Evolutionary conservation across 2,113 vertebrate genomes (phyloP).

Genomic region (Oreocharis arfaki): DNA sequence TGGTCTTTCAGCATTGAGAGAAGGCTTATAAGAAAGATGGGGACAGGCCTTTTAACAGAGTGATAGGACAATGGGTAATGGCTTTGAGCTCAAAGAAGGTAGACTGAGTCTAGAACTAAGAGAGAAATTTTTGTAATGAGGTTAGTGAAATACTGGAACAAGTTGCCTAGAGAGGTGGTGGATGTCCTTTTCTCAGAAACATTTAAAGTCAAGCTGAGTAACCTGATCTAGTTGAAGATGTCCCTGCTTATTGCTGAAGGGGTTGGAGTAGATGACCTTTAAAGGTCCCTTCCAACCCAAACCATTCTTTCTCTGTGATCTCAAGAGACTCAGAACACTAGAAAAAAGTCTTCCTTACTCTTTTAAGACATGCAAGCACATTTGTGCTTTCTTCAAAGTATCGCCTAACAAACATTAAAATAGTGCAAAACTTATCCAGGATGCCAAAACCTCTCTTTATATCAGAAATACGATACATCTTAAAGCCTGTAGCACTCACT

Average conservation of each 20-base stretch:
- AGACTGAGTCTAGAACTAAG: not conserved
- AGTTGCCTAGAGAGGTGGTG: not conserved
- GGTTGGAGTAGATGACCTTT: not conserved
- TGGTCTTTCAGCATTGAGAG: not conserved
- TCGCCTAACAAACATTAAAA: not conserved
- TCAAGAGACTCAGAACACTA: not conserved
- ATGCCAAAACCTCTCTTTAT: not conserved
- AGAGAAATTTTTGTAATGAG: not conserved
- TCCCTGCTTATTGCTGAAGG: not conserved
- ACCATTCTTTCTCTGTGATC: not conserved
- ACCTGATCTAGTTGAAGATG: not conserved
- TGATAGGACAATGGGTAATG: not conserved
- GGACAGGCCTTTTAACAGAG: not conserved
- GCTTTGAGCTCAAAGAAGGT: not conserved
- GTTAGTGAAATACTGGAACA: not conserved
- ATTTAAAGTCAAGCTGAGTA: not conserved
- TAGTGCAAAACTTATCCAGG: not conserved
- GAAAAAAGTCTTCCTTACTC: not conserved
- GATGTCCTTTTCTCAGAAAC: not conserved
- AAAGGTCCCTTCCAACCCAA: not conserved
- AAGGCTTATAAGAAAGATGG: not conserved
- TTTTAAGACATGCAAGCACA: not conserved
- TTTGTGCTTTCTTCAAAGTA: not conserved
- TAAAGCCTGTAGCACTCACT: not conserved
- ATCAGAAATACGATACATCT: not conserved